Evolutionary conservation across 2,113 vertebrate genomes (phyloP).

Genomic region (Festucalex cinctus): DNA sequence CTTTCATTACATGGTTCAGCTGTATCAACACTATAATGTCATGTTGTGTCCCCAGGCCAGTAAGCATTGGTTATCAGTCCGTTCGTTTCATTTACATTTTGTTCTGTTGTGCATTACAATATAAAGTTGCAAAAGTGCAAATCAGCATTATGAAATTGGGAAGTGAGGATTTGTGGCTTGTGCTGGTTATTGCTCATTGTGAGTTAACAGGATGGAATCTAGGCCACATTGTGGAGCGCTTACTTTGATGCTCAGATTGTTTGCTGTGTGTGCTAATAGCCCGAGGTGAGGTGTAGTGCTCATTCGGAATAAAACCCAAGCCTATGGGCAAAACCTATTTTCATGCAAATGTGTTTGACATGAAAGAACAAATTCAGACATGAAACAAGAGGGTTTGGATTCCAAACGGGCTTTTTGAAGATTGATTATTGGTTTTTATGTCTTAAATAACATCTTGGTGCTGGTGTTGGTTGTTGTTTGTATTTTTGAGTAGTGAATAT

Average conservation of each 20-base stretch:
- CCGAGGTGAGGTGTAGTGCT: conserved; percentile 33
- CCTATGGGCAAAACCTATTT: conserved; percentile 31
- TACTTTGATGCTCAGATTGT: conserved; percentile 46
- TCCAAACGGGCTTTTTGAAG: conserved; percentile 4
- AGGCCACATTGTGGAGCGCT: conserved; percentile 44
- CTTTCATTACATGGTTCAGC: neutral
- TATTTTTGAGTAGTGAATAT: conserved; percentile 16
- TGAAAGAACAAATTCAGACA: conserved; percentile 16
- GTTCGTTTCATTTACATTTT: conserved; percentile 11
- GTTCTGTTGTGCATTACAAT: conserved; percentile 15
- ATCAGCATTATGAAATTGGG: conserved; percentile 26
- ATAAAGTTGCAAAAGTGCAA: neutral
- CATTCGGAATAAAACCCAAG: conserved; percentile 31
- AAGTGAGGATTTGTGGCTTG: conserved; percentile 33
- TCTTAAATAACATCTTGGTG: neutral
- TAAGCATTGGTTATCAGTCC: neutral
- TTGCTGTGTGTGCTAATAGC: conserved; percentile 29
- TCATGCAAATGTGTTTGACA: conserved; percentile 37
- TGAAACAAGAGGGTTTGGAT: conserved; percentile 11
- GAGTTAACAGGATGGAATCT: conserved; percentile 43
- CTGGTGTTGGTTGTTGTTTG: conserved; percentile 1
- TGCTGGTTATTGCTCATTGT: conserved; percentile 27
- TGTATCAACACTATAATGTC: neutral
- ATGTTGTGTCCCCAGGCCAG: neutral
- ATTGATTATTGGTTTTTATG: conserved; percentile 5